A percentile compares a stretch with the other conserved stretches of the same genome.
Conservation (phyloP, 2,888 invertebrate genomes). For the Hemithea aestivaria region DNA sequence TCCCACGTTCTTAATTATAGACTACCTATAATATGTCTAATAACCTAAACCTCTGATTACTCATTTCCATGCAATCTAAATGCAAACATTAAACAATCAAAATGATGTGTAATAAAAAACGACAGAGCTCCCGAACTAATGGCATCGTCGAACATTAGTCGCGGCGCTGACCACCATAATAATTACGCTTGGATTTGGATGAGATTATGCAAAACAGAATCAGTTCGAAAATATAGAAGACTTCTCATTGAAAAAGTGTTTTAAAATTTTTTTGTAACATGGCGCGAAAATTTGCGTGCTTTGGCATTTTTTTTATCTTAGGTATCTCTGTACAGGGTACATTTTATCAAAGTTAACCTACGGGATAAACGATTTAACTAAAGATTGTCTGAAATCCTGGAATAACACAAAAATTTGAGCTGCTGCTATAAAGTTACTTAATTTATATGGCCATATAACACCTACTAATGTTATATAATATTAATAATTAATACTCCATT, state of each 20-base stretch:
- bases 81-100: slow-evolving; percentile 17
- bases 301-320: too few relatives aligned
- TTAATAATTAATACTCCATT: too few relatives aligned
- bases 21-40: not conserved
- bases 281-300: too few relatives aligned
- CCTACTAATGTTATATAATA: too few relatives aligned
- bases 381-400: too few relatives aligned
- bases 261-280: not conserved
- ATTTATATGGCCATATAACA: too few relatives aligned
- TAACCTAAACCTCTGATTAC: slow-evolving; percentile 11
- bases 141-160: slow-evolving; percentile 54
- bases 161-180: slow-evolving; percentile 38
- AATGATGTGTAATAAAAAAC: slow-evolving; percentile 29
- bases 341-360: too few relatives aligned
- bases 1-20: too few relatives aligned
- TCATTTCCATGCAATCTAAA: slow-evolving; percentile 21
- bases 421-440: too few relatives aligned
- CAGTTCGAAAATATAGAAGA: slow-evolving; percentile 1
- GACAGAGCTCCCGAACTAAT: slow-evolving; percentile 42
- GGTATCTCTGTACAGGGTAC: too few relatives aligned
- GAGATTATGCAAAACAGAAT: slow-evolving; percentile 28
- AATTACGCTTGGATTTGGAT: slow-evolving; percentile 36
- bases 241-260: not conserved
- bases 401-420: too few relatives aligned
- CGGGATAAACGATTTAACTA: too few relatives aligned